These are phyloP conservation scores for Octodon degus DNA, from an alignment of 2,113 vertebrate genomes.

Conservation along the genomic window DNA sequence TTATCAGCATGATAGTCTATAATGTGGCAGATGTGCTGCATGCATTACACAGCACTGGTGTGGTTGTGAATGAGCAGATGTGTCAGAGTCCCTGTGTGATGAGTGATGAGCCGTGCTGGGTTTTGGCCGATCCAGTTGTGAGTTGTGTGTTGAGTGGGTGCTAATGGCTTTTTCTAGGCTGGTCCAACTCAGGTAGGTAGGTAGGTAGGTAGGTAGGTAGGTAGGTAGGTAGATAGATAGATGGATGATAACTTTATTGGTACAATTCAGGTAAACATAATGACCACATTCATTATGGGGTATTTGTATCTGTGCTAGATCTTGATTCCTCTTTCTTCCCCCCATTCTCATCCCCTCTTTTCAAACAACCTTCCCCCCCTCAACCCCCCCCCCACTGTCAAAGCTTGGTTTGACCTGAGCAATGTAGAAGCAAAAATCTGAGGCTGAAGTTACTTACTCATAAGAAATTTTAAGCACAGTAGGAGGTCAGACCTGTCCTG, in stretches of 20 bases:
- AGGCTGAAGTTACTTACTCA: constrained; percentile 18
- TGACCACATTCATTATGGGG: background rate
- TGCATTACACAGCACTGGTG: background rate
- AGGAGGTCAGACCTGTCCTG: background rate
- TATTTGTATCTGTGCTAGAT: background rate
- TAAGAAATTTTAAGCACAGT: background rate
- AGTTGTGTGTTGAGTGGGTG: background rate
- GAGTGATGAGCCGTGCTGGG: background rate
- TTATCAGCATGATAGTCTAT: background rate
- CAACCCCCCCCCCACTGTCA: background rate
- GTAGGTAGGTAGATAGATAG: too few species aligned
- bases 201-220: too few species aligned
- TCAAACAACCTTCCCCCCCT: background rate
- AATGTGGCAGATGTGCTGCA: background rate
- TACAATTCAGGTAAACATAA: background rate
- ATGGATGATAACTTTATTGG: background rate
- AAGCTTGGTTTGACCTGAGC: background rate
- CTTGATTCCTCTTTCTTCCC: background rate
- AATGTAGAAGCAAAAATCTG: background rate
- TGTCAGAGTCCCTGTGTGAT: background rate
- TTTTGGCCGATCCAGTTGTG: background rate
- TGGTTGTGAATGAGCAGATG: background rate
- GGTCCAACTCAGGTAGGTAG: too few species aligned
- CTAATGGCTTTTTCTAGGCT: background rate
- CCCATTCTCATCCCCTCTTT: background rate